Conservation (phyloP, 2,113 vertebrate species). For the Pantherophis guttatus region DNA sequence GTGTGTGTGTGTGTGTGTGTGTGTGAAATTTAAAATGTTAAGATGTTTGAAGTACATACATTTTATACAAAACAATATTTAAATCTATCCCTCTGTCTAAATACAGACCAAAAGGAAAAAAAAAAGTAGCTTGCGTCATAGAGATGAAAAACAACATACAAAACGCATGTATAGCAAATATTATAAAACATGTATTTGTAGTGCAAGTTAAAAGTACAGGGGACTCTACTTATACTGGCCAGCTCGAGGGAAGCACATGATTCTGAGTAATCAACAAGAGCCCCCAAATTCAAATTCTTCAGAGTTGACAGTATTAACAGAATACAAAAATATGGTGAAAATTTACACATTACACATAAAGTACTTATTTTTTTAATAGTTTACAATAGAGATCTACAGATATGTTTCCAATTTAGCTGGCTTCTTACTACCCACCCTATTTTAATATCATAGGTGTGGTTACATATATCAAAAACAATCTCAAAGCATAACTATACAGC, state of each 20-base stretch:
- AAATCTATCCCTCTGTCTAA: constrained; percentile 45
- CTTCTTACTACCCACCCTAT: constrained; percentile 71
- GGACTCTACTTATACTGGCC: constrained; percentile 75
- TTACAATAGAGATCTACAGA: constrained; percentile 74
- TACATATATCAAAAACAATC: constrained; percentile 68
- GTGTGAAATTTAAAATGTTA: not conserved
- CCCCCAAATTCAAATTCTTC: constrained; percentile 70
- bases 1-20: not conserved
- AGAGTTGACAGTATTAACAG: constrained; percentile 72
- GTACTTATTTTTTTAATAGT: constrained; percentile 74
- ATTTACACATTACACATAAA: constrained; percentile 76
- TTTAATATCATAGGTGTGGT: constrained; percentile 71
- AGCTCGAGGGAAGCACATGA: constrained; percentile 71
- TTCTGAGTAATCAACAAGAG: constrained; percentile 70
- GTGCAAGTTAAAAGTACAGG: constrained; percentile 76
- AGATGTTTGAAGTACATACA: not conserved
- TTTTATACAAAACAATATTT: constrained; percentile 1
- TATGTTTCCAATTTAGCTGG: constrained; percentile 77
- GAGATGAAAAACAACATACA: constrained; percentile 67
- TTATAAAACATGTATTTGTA: constrained; percentile 75
- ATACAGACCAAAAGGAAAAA: constrained; percentile 31
- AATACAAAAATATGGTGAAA: constrained; percentile 76
- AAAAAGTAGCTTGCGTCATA: constrained; percentile 70
- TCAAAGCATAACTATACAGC: constrained; percentile 70
- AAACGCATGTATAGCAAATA: constrained; percentile 68